phyloP scores from a whole-genome alignment of 2,888 invertebrate genomes.

The Eueremaeus valkanovi region DNA sequence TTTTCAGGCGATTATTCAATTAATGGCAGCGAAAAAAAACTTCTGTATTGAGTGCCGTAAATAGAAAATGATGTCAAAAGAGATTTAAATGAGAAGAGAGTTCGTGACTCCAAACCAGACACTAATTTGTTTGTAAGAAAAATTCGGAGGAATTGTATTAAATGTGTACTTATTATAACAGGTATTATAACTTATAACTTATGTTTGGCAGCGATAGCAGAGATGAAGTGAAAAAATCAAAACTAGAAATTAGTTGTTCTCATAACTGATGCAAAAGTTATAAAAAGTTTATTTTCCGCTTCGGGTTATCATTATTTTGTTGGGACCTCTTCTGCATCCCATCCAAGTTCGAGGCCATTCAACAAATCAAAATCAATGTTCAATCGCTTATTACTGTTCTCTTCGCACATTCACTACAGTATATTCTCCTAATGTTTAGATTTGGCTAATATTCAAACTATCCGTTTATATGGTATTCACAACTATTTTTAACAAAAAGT shows the following conservation, averaged over 20 bases:
- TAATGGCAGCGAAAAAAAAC: too few species aligned
- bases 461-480: too few species aligned
- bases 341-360: background rate
- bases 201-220: background rate
- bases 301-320: background rate
- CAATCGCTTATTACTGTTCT: too few species aligned
- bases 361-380: too few species aligned
- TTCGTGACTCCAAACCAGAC: slow-evolving; percentile 5
- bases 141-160: background rate
- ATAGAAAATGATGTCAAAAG: background rate
- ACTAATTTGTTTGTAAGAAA: background rate
- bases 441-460: too few species aligned
- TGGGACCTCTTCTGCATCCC: background rate
- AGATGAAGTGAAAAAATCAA: background rate
- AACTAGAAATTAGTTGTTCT: slow-evolving; percentile 15
- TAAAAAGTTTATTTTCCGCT: background rate
- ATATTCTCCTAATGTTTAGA: too few species aligned
- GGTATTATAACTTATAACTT: background rate
- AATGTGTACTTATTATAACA: background rate
- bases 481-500: too few species aligned
- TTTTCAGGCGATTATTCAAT: background rate
- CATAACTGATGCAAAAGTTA: background rate
- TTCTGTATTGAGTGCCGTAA: background rate
- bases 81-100: background rate
- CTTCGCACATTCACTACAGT: too few species aligned